Base-by-base conservation (phyloP, 2,888 invertebrate species). In the Peribatodes rhomboidaria region DNA sequence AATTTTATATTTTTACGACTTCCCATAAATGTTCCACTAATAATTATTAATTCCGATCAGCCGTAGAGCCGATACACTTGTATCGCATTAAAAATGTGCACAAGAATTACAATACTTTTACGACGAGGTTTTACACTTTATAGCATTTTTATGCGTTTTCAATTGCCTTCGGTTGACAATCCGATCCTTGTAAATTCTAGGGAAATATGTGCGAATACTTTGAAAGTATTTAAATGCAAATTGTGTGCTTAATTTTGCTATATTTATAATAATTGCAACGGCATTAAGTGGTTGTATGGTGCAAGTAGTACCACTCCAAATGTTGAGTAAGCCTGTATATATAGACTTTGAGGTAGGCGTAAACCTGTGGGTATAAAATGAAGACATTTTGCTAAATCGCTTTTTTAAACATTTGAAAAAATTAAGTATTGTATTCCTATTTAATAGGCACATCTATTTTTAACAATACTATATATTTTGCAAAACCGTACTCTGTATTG, bases 91-190 rank as follows among this genome's bases (percentile, higher is more conserved):
- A 82, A 86, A 86, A 84, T 82, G 76, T 81, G 80, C 84, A 81
- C 74, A 77, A 71, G 79, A 81, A 85, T 85, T 87, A 87, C 87
- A 89, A 86, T 86, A 81, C 80, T 88, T 92, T 93, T 92, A 93
- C 90, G 92, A 91, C 78, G 82, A 69, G 82, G 81, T 90, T 68
- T 57, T 55, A 56, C 46, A 35, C 11, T 65, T 92, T 92, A 93
- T 87, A 85, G 87, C 78, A 75, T 87, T 91, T 92, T 92, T 92
- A 93, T 90, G 82, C 77, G 70, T 86, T 88, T 87, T 76, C 90
- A 89, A 92, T 92, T 89, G 89, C 89, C 80, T 73, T 82, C 76
- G 78, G 83, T 84, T 89, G 91, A 90, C 89, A 90, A 90, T 89
- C 80, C 81, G 82, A 83, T 78, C 77, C 81, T 83, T 84, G 86